Base-by-base conservation (phyloP, 2,113 vertebrate species). In the Antennarius striatus region DNA sequence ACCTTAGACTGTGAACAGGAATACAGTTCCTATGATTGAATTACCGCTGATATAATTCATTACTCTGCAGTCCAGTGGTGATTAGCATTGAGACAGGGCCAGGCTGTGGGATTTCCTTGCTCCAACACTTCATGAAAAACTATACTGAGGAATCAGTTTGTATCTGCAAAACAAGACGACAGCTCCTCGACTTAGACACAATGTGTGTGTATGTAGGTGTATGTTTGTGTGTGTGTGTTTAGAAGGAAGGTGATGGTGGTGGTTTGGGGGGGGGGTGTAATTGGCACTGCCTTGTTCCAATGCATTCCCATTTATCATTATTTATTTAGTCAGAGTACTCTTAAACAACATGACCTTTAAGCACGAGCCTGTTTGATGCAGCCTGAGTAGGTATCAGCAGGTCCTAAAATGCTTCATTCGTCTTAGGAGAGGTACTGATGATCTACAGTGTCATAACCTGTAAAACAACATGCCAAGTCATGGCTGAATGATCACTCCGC, bases 311-410 rank as follows among this genome's bases (percentile, higher is more conserved):
- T 68, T 71, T 54, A 80, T 79, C 81, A 89, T 87, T 68, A 87
- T 85, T 88, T 88, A 88, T 91, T 89, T 84, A 88, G 73, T 50
- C 40, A 13, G 56, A 83, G 75, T 66, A 53, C 79, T 75, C 77
- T 76, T 68, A 60, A 79, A 75, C 73, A 79, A 75, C 10, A 42
- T 77, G 83, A 87, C 86, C 85, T 90, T 88, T 87, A 53, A 80
- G 63, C 48, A 6, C 16, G 13, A 60, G 8, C 46, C 59, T 52
- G 54, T 53, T 63, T 56, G 64, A 79, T 70, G 79, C 7, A n/a
- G 54, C 79, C 75, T 36, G 75, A 39, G 65, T 68, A 32, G 77
- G 71, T 42, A 45, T 66, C 52, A 56, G 14, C 29, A 3, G 16
- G 2, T 36, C 45, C 12, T 70, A 48, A 77, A 77, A 76, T 10